Conservation (phyloP, 2,113 vertebrate species). For the Notothenia coriiceps region DNA sequence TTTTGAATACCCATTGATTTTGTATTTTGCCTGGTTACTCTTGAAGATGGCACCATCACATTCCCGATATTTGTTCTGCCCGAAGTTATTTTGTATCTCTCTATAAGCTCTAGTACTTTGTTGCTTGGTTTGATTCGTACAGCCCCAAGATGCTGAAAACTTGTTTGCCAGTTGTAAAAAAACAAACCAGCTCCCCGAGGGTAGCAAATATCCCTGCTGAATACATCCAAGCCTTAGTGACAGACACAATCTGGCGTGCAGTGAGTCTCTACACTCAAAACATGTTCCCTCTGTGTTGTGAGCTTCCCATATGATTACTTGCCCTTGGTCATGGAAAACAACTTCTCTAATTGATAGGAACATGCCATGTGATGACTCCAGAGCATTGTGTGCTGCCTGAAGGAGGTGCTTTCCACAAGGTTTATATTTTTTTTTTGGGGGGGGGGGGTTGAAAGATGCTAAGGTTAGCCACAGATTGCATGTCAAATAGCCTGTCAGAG, state of each 20-base stretch:
- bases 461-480: slow-evolving; percentile 37
- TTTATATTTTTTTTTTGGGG: background rate
- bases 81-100: slow-evolving; percentile 5
- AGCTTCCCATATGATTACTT: slow-evolving; percentile 66
- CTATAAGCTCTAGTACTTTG: slow-evolving; percentile 13
- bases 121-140: slow-evolving; percentile 38
- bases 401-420: slow-evolving; percentile 32
- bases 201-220: slow-evolving; percentile 52
- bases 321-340: slow-evolving; percentile 67
- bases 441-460: slow-evolving; percentile 17
- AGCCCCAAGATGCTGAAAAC: slow-evolving; percentile 12
- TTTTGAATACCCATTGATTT: background rate
- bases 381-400: slow-evolving; percentile 37
- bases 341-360: slow-evolving; percentile 63
- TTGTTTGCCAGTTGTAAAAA: slow-evolving; percentile 51
- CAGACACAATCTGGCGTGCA: slow-evolving; percentile 55
- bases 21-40: background rate
- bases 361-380: slow-evolving; percentile 25
- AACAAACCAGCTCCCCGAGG: slow-evolving; percentile 47
- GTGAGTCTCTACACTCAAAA: slow-evolving; percentile 40
- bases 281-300: slow-evolving; percentile 45
- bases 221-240: slow-evolving; percentile 60
- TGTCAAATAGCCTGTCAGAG: slow-evolving; percentile 46
- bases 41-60: background rate
- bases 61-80: slow-evolving; percentile 22